These are phyloP conservation scores for Urocynchramus pylzowi DNA, from an alignment of 2,113 vertebrate species.

Conservation along the genomic window DNA sequence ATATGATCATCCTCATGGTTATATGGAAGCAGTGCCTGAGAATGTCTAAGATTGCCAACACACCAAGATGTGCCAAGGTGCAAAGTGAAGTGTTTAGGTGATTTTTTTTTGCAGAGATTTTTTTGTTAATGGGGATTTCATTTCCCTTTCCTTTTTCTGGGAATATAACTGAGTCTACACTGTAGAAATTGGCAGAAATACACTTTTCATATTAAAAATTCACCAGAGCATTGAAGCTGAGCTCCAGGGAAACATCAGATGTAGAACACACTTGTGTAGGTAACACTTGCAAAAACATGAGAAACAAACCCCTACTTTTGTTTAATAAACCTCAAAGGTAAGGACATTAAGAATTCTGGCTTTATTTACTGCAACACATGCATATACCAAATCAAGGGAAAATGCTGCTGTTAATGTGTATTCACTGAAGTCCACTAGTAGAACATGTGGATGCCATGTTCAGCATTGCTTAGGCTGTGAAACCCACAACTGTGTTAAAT, in stretches of 20 bases:
- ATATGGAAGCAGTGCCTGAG: background rate
- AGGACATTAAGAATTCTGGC: background rate
- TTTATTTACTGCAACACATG: background rate
- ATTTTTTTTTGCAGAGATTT: accelerated
- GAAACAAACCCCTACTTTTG: background rate
- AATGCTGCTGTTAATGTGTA: background rate
- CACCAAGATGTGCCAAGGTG: background rate
- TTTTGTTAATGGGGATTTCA: background rate
- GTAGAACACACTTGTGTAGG: background rate
- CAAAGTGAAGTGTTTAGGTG: background rate
- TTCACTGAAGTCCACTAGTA: background rate
- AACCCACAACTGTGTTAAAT: background rate
- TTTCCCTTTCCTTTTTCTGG: background rate
- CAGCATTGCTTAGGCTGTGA: background rate
- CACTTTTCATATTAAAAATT: background rate
- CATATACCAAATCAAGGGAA: background rate
- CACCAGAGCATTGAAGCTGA: background rate
- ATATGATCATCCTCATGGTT: background rate
- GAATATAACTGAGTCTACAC: background rate
- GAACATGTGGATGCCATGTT: background rate
- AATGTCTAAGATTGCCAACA: background rate
- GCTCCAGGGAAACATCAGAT: background rate
- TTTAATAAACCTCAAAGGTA: background rate
- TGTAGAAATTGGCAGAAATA: background rate
- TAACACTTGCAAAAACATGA: background rate